Base-by-base conservation (phyloP, 2,113 vertebrate genomes). In the Lepus timidus region DNA sequence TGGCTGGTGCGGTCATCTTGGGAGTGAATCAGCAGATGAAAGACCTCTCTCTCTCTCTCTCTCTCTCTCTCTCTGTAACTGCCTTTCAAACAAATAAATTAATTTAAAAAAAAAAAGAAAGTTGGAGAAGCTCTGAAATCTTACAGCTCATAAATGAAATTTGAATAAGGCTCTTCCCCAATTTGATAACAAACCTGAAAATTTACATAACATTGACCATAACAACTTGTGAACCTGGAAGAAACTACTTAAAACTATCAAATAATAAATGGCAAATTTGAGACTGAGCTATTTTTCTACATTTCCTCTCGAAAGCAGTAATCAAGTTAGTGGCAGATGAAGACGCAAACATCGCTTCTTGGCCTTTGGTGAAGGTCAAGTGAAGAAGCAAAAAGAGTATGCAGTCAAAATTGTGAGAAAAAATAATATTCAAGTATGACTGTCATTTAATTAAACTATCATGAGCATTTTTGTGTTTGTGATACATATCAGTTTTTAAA, bases 351-450 rank as follows among this genome's bases (percentile, higher is more conserved):
- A 44, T 44, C 6, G 44, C 44, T 44, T 44, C 44, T 44, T 44
- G 44, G 44, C 44, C 44, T 44, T 44, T 44, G 44, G 44, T 7
- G 6, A 44, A 44, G 44, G 44, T 62, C 70, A 51, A 39, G 39
- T 75, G 9, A 91, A 85, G 39, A 93, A 62, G 36, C 39, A 91
- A 79, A 95, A 88, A 88, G 62, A 64, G 17, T 70, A 88, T 58
- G n/a, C 1, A 88, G 23, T 6, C 68, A 76, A 95, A 88, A 91
- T 13, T 49, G 16, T 67, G 67, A 61, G 36, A 23, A 61, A 80
- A 23, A 73, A 64, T 68, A 83, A 67, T 52, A 78, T 67, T 87
- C 44, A 83, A 64, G 25, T 23, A 4, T 73, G 55, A 82, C 31
- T 68, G 7, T 33, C 9, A 80, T 49, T n/a, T 94, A 79, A 51